Evolutionary conservation across 2,797 vertebrate species (phyloP), one percentile per base, ranked within the genome.

Genomic region (Melanitta fusca): DNA sequence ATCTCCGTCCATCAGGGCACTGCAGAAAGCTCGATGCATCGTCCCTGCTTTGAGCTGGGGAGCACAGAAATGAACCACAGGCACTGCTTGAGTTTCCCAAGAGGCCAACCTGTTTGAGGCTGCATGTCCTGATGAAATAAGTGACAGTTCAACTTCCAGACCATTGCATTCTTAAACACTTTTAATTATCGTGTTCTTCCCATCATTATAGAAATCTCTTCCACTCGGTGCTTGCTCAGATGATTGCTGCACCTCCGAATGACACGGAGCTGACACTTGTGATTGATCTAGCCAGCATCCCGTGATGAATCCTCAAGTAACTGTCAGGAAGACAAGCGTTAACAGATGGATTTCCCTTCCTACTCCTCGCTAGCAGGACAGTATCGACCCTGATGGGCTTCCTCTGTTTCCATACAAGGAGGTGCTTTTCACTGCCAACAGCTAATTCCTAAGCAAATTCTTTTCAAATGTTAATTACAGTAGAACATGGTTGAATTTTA

Each of bases 391-490:
- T 11, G 43, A 77, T 43, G 68, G 80, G 71, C 36, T 90, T 3
- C 5, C 66, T 86, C 87, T n/a, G 8, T 47, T 86, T 79, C 89
- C 75, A 66, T 27, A 36, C 22, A 2, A 36, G 80, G 58, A 78
- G 70, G 34, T 64, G 62, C 53, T 78, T 60, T 80, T 60, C 79
- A 65, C 94, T 95, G 98, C 98, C 94, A 88, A 70, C 73, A 98
- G 98, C 98, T 97, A 96, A 98, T 98, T 98, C 98, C 98, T 98
- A 93, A 97, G 97, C 97, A 97, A 93, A 91, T 98, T 97, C 97
- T 95, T 97, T 96, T 96, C 88, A 94, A 95, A 81, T 97, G 98
- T 98, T 98, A 98, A 98, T 97, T 97, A 97, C 98, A 98, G 97
- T 97, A 97, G 97, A 98, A 98, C 98, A 98, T 92, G 94, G 95